A percentile compares a stretch with the other conserved stretches of the same genome.
These are phyloP conservation scores for Molanna angustata DNA, from an alignment of 2,888 invertebrate genomes.

Conservation along the genomic window DNA sequence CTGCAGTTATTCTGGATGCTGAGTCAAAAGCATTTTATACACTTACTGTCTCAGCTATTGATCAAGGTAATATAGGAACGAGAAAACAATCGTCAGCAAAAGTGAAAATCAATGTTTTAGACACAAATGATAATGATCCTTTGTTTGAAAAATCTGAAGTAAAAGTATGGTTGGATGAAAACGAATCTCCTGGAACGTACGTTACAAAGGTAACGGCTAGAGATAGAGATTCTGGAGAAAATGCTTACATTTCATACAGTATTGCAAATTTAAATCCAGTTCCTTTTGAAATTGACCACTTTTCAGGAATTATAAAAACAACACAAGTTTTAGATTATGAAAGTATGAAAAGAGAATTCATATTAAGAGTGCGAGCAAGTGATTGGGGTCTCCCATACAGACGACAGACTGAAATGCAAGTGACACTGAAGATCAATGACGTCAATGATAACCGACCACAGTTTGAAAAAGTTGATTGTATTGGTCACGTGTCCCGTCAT, in stretches of 20 bases:
- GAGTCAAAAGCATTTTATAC: slow-evolving; percentile 82
- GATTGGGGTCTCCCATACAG: slow-evolving; percentile 95
- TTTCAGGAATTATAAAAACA: slow-evolving; percentile 83
- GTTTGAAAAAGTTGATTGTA: slow-evolving; percentile 83
- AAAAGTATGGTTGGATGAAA: slow-evolving; percentile 81
- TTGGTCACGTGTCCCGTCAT: slow-evolving; percentile 75
- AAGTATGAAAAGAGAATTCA: slow-evolving; percentile 80
- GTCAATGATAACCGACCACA: slow-evolving; percentile 93
- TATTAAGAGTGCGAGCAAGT: slow-evolving; percentile 81
- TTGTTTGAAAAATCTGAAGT: slow-evolving; percentile 72
- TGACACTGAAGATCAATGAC: slow-evolving; percentile 77
- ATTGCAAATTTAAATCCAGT: slow-evolving; percentile 86
- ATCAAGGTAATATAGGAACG: slow-evolving; percentile 79
- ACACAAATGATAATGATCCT: slow-evolving; percentile 94
- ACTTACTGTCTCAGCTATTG: slow-evolving; percentile 85
- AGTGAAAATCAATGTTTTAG: slow-evolving; percentile 83
- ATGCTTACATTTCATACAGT: slow-evolving; percentile 92
- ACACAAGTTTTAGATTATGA: slow-evolving; percentile 85
- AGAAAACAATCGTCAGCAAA: slow-evolving; percentile 87
- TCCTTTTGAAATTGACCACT: slow-evolving; percentile 94
- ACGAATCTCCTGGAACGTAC: slow-evolving; percentile 79
- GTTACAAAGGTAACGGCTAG: slow-evolving; percentile 82
- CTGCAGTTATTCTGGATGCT: slow-evolving; percentile 79
- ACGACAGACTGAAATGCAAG: slow-evolving; percentile 84
- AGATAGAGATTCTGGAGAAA: slow-evolving; percentile 90